Conservation (phyloP, 2,797 vertebrate genomes). For the Eleutherodactylus coqui region DNA sequence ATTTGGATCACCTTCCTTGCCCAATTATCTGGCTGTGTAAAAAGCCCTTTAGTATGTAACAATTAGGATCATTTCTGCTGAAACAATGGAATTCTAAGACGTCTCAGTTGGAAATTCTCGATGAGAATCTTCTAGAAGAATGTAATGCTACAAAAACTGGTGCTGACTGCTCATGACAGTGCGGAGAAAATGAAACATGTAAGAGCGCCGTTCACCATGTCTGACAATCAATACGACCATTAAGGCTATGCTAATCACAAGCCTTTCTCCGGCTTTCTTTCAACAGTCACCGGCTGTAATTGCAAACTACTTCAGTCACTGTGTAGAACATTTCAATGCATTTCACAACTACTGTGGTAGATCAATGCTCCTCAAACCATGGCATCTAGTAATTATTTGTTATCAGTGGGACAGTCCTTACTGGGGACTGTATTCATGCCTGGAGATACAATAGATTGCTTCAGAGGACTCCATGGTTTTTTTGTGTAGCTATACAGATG, state of each 20-base stretch:
- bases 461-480: neutral
- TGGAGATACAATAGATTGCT: neutral
- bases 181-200: constrained; percentile 11
- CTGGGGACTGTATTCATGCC: neutral
- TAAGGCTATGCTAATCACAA: constrained; percentile 46
- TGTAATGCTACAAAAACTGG: neutral
- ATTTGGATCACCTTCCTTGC: too few relatives aligned
- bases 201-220: constrained; percentile 15
- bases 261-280: constrained; percentile 31
- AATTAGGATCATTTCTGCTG: neutral
- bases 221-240: constrained; percentile 50
- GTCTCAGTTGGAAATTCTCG: neutral
- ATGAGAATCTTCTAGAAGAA: neutral
- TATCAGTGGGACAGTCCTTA: constrained; percentile 3
- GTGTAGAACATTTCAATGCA: constrained; percentile 31
- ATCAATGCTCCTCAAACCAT: constrained; percentile 38
- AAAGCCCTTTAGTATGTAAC: neutral
- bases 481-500: neutral
- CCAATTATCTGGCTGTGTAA: too few relatives aligned
- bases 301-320: constrained; percentile 32
- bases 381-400: constrained; percentile 30
- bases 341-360: constrained; percentile 19
- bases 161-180: constrained; percentile 10
- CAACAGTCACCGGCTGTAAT: constrained; percentile 40
- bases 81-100: neutral